Conservation (phyloP, 2,113 vertebrate species). For the Tachuris rubrigastra region DNA sequence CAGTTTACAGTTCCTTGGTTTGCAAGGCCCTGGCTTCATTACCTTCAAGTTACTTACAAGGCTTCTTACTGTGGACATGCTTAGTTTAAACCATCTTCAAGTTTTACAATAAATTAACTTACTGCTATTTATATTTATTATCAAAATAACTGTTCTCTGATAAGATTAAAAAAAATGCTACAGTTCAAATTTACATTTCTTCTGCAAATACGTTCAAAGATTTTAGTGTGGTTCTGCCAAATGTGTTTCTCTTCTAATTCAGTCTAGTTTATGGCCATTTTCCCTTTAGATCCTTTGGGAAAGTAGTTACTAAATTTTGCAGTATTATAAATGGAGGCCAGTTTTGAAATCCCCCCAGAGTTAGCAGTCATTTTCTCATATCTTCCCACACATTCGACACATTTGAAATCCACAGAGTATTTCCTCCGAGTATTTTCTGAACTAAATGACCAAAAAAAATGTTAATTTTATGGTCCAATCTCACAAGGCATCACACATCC, state of each 20-base stretch:
- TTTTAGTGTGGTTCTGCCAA: not conserved
- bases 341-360: constrained; percentile 60
- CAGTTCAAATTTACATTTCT: constrained; percentile 12
- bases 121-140: not conserved
- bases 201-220: constrained; percentile 15
- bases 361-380: constrained; percentile 62
- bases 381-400: constrained; percentile 65
- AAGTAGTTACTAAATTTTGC: constrained; percentile 61
- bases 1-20: not conserved
- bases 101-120: not conserved
- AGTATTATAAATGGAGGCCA: constrained; percentile 63
- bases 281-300: constrained; percentile 44
- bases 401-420: constrained; percentile 67
- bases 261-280: constrained; percentile 51
- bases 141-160: not conserved
- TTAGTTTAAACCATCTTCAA: not conserved
- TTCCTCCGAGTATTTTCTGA: constrained; percentile 54
- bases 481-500: constrained; percentile 26
- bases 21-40: not conserved
- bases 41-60: not conserved
- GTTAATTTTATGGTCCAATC: constrained; percentile 50
- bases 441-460: constrained; percentile 39
- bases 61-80: not conserved
- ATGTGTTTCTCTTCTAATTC: constrained; percentile 42
- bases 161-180: not conserved